Base-by-base conservation (phyloP, 1,140 invertebrate genomes). In the Oncopodura yosiiana region DNA sequence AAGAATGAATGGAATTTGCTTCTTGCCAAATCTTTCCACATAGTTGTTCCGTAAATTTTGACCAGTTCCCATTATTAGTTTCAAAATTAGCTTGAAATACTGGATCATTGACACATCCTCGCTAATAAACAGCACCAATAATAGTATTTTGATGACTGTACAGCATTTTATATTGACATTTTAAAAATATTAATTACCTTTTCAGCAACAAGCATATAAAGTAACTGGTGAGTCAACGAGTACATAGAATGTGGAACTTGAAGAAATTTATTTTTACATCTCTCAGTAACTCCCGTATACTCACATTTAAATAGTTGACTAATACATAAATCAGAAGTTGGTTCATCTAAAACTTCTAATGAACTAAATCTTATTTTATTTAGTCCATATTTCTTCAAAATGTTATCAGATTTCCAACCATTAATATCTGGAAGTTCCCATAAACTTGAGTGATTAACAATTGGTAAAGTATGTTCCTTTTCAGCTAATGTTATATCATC, bases 151-250 rank as follows among this genome's bases (percentile, higher is more conserved):
- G 11, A 34, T 14, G 6, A 34, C 14, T 14, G 30, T 34, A 34
- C 14, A 6, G 30, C 14, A 34, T 34, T 34, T 14, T 6, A 8
- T 8, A 18, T 8, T 21, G 16, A 44, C 6, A 9, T 12, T 41
- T 16, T 11, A 18, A 44, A 23, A 44, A 11, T 44, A 11, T 44
- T 44, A 18, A 18, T 34, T 36, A 56, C 53, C 46, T 49, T 49
- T 43, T 49, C 29, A 18, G 53, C 45, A 11, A 56, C 2, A 2
- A 56, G 45, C 45, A 49, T 56, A 38, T 49, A 56, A 43, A 56
- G 41, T 8, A 56, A 45, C 34, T 56, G 53, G 41, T 56, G 53
- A 0, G 53, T 56, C 23, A 56, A 26, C 6, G 53, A 56, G 26
- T 56, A 56, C 11, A 56, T 19, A 18, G 53, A 49, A 23, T 34